Conservation (phyloP, 2,888 invertebrate genomes). For the Temnothorax rugatulus region DNA sequence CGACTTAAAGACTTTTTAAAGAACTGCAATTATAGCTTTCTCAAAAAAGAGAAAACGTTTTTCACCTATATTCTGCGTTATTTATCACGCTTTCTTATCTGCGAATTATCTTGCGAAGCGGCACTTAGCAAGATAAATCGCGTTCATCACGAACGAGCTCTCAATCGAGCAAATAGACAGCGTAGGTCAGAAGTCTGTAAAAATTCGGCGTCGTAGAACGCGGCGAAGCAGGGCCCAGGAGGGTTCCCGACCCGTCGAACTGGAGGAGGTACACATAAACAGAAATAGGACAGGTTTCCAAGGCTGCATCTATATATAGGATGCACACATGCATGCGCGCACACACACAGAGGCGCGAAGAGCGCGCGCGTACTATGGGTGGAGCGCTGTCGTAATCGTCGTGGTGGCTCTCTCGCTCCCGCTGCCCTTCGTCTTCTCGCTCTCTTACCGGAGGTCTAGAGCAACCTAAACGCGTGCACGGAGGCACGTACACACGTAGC, state of each 20-base stretch:
- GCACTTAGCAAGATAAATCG: slow-evolving; percentile 1
- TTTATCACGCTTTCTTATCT: not conserved
- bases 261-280: slow-evolving; percentile 71
- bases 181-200: slow-evolving; percentile 31
- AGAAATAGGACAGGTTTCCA: slow-evolving; percentile 83
- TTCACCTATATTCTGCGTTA: not conserved
- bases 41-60: not conserved
- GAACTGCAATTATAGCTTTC: not conserved
- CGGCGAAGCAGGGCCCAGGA: slow-evolving; percentile 27
- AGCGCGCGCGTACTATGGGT: slow-evolving; percentile 66
- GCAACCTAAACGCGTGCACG: slow-evolving; percentile 38
- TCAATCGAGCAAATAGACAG: slow-evolving; percentile 36
- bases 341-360: not conserved
- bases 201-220: slow-evolving; percentile 13
- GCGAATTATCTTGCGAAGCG: not conserved
- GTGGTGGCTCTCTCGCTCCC: slow-evolving; percentile 5
- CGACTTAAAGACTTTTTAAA: not conserved
- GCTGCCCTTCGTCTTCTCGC: slow-evolving; percentile 63
- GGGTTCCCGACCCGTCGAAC: slow-evolving; percentile 53
- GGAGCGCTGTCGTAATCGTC: slow-evolving; percentile 71
- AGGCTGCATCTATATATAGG: slow-evolving; percentile 82
- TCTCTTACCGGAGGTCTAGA: slow-evolving; percentile 46
- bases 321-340: slow-evolving; percentile 41
- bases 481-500: not conserved
- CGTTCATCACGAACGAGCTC: slow-evolving; percentile 28